A percentile compares a stretch with the other conserved stretches of the same genome.
phyloP scores from a whole-genome alignment of 2,113 vertebrate species.

The Colistium nudipinnis region DNA sequence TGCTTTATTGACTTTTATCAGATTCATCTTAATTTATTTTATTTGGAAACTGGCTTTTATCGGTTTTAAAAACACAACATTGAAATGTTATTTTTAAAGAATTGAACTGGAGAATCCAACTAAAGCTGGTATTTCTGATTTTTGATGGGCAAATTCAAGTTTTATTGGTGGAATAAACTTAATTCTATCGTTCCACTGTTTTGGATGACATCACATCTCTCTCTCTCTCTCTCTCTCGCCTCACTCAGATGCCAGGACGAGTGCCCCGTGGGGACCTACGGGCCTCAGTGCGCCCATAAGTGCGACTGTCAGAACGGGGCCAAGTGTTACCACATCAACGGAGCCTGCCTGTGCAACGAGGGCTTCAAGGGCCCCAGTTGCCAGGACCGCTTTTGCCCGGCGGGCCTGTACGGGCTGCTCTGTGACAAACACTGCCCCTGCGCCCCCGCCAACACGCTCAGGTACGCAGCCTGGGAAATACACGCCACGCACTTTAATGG shows the following conservation, averaged over 20 bases:
- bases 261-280: slow-evolving; percentile 90
- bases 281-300: slow-evolving; percentile 89
- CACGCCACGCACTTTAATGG: too few relatives aligned
- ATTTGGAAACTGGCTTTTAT: too few relatives aligned
- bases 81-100: too few relatives aligned
- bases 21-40: too few relatives aligned
- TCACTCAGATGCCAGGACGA: slow-evolving; percentile 90
- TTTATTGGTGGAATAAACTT: too few relatives aligned
- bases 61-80: too few relatives aligned
- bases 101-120: too few relatives aligned
- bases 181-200: too few relatives aligned
- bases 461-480: slow-evolving; percentile 84
- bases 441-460: slow-evolving; percentile 85
- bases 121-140: too few relatives aligned
- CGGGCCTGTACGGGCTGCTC: slow-evolving; percentile 88
- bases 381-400: slow-evolving; percentile 92
- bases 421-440: slow-evolving; percentile 93
- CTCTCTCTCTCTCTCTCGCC: too few relatives aligned
- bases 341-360: slow-evolving; percentile 90
- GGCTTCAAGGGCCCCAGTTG: slow-evolving; percentile 93
- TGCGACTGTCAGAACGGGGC: slow-evolving; percentile 95
- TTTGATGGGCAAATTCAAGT: too few relatives aligned
- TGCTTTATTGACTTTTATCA: too few relatives aligned
- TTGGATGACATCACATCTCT: neutral
- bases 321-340: slow-evolving; percentile 91